These are phyloP conservation scores for Hermetia illucens DNA, from an alignment of 1,140 invertebrate genomes.

Conservation along the genomic window DNA sequence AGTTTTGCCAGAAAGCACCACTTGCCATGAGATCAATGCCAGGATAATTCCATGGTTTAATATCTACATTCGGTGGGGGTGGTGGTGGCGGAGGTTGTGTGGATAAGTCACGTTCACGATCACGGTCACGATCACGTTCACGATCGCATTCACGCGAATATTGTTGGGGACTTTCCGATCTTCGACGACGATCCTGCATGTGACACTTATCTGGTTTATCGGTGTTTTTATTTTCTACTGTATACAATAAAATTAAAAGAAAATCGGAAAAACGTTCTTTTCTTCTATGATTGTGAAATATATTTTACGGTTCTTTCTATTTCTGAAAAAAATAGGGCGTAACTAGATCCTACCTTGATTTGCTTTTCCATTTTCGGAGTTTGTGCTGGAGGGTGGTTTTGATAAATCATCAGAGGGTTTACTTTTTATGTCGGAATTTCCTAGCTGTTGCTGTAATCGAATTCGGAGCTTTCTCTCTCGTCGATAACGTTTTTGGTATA, in stretches of 20 bases:
- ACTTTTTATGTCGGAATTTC: slow-evolving; percentile 20
- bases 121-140: slow-evolving; percentile 12
- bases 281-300: no score
- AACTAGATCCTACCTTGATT: no score
- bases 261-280: no score
- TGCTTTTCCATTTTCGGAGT: no score
- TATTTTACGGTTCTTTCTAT: no score
- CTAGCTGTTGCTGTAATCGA: slow-evolving; percentile 69
- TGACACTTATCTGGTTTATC: neutral
- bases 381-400: no score
- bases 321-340: no score
- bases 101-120: slow-evolving; percentile 10
- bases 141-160: slow-evolving; percentile 17
- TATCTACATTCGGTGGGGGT: slow-evolving; percentile 35
- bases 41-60: slow-evolving; percentile 57
- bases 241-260: no score
- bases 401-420: no score
- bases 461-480: slow-evolving; percentile 70
- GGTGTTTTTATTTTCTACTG: no score
- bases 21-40: slow-evolving; percentile 59
- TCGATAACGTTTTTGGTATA: slow-evolving; percentile 74
- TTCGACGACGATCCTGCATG: slow-evolving; percentile 9
- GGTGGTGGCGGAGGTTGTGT: slow-evolving; percentile 31
- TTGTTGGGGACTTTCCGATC: slow-evolving; percentile 22
- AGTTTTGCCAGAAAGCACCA: slow-evolving; percentile 76